Percentiles rank a stretch among this genome's conserved stretches.
phyloP scores from a whole-genome alignment of 2,113 vertebrate species.

The Neogale vison region DNA sequence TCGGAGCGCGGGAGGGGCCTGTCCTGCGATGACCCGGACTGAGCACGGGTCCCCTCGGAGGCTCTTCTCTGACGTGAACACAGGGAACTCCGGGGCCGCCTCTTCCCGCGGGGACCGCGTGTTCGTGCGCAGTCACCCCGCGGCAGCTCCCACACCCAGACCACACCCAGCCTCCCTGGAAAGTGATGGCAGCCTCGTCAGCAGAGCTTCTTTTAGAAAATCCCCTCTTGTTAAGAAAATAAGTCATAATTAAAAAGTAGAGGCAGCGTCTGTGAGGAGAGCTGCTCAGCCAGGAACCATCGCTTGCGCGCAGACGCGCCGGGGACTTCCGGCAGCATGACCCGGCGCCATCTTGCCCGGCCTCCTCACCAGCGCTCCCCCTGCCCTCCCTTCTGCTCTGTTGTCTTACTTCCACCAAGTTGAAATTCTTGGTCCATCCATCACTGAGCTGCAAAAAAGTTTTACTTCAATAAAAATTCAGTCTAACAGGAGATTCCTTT shows the following conservation, averaged over 20 bases:
- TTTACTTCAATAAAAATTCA: background rate
- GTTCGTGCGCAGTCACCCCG: slow-evolving; percentile 54
- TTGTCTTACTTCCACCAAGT: background rate
- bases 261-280: background rate
- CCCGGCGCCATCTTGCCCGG: background rate
- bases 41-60: slow-evolving; percentile 58
- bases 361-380: background rate
- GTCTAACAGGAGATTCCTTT: background rate
- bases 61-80: slow-evolving; percentile 48
- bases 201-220: slow-evolving; percentile 24
- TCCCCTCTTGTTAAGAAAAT: background rate
- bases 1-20: slow-evolving; percentile 46
- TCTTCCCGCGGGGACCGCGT: slow-evolving; percentile 56
- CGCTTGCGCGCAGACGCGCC: background rate
- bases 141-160: slow-evolving; percentile 36
- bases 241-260: slow-evolving; percentile 36
- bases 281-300: background rate
- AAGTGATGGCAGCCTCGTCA: slow-evolving; percentile 69
- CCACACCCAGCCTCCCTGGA: background rate
- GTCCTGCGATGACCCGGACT: slow-evolving; percentile 60
- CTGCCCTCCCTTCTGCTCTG: background rate
- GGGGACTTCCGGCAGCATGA: background rate
- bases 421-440: background rate
- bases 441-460: background rate
- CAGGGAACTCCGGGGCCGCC: slow-evolving; percentile 74